Evolutionary conservation across 2,797 vertebrate genomes (phyloP).

Genomic region (Muscicapa comitata): DNA sequence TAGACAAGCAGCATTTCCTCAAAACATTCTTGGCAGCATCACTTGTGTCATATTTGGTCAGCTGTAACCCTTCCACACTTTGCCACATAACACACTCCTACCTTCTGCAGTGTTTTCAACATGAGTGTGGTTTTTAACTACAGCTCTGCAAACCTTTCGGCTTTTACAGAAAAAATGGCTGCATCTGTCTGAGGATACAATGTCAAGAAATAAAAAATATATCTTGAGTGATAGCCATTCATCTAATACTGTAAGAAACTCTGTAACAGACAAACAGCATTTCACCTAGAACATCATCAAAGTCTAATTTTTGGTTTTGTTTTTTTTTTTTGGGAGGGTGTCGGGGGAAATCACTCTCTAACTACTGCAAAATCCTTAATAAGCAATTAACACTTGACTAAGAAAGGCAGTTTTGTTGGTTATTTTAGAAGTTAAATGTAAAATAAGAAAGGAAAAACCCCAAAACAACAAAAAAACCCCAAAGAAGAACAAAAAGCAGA

Average conservation of each 20-base stretch:
- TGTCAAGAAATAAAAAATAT: not conserved
- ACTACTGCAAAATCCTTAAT: not conserved
- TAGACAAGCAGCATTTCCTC: not conserved
- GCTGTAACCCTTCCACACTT: not conserved
- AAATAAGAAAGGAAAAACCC: not conserved
- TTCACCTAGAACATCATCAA: not conserved
- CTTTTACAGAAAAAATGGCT: not conserved
- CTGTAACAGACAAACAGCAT: not conserved
- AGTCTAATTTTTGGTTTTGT: not conserved
- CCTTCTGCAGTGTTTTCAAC: not conserved
- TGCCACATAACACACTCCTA: not conserved
- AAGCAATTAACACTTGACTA: not conserved
- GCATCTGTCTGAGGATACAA: not conserved
- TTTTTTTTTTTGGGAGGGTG: not conserved
- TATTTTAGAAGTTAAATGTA: not conserved
- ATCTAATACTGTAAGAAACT: not conserved
- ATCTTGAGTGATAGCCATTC: not conserved
- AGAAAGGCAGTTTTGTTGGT: not conserved
- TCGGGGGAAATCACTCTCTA: not conserved
- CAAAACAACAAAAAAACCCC: not conserved
- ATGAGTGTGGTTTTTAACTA: not conserved
- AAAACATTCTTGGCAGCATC: not conserved
- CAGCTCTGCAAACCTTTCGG: not conserved
- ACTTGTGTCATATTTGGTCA: not conserved
- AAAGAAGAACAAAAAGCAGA: constrained; percentile 40